Conservation (phyloP, 2,888 invertebrate species). For the Crossocerus cetratus region DNA sequence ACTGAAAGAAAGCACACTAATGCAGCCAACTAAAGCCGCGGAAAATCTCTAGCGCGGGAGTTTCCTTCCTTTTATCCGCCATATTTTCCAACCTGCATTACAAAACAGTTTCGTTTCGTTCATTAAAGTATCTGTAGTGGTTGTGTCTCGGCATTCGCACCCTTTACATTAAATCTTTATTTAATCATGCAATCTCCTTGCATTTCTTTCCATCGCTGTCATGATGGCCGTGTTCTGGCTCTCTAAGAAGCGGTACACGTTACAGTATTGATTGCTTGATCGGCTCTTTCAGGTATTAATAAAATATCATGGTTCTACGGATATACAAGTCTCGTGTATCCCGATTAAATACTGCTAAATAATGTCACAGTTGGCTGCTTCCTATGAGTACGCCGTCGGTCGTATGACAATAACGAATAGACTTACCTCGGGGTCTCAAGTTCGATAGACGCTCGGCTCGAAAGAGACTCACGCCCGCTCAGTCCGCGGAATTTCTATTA, state of each 20-base stretch:
- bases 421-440: slow-evolving; percentile 1
- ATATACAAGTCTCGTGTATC: slow-evolving; percentile 52
- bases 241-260: slow-evolving; percentile 62
- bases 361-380: slow-evolving; percentile 72
- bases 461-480: slow-evolving; percentile 10
- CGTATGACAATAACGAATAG: neutral
- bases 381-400: neutral
- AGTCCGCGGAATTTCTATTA: slow-evolving; percentile 38
- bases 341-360: slow-evolving; percentile 72
- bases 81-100: neutral
- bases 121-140: neutral
- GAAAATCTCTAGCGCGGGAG: slow-evolving; percentile 34
- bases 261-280: slow-evolving; percentile 55
- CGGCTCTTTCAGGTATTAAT: slow-evolving; percentile 59
- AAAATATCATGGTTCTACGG: slow-evolving; percentile 68
- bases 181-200: slow-evolving; percentile 21
- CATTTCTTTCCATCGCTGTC: slow-evolving; percentile 5
- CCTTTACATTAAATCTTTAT: slow-evolving; percentile 18
- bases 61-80: slow-evolving; percentile 6
- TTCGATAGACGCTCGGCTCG: neutral
- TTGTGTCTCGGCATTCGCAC: neutral
- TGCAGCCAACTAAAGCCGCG: slow-evolving; percentile 12
- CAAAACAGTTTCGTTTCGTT: neutral
- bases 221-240: slow-evolving; percentile 12
- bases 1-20: slow-evolving; percentile 1